Conservation (phyloP, 2,113 vertebrate genomes). For the Elaphurus davidianus region DNA sequence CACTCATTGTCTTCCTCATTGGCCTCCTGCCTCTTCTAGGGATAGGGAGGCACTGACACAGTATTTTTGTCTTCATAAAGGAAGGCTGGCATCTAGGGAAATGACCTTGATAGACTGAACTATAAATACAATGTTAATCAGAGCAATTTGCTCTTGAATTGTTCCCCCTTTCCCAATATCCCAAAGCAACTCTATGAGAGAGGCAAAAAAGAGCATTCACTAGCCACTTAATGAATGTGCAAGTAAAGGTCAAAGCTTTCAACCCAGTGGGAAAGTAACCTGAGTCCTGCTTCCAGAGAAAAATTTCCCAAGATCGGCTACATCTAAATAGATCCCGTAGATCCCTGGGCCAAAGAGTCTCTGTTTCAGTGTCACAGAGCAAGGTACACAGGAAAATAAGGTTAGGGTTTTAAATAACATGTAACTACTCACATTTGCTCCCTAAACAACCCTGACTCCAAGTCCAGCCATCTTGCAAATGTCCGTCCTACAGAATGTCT, state of each 20-base stretch:
- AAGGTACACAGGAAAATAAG: neutral
- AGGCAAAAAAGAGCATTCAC: neutral
- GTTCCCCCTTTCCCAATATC: conserved; percentile 23
- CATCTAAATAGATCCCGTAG: neutral
- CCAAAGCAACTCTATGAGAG: conserved; percentile 32
- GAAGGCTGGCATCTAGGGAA: conserved; percentile 55
- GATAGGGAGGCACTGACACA: conserved; percentile 19
- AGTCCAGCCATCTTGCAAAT: neutral
- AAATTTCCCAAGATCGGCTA: neutral
- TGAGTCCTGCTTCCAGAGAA: neutral
- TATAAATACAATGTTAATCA: conserved; percentile 69
- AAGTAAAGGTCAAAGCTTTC: neutral
- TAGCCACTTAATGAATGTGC: neutral
- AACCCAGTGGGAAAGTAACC: neutral
- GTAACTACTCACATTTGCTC: neutral
- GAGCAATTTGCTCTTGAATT: conserved; percentile 45
- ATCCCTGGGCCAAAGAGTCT: neutral
- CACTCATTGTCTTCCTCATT: neutral
- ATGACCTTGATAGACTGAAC: conserved; percentile 49
- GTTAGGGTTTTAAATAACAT: neutral
- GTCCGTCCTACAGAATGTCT: neutral
- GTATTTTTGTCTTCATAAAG: conserved; percentile 53
- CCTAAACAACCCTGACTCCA: neutral
- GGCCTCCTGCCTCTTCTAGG: neutral
- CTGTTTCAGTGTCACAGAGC: neutral